These are phyloP conservation scores for Rhinopomastus cyanomelas DNA, from an alignment of 2,113 vertebrate genomes.

Conservation along the genomic window DNA sequence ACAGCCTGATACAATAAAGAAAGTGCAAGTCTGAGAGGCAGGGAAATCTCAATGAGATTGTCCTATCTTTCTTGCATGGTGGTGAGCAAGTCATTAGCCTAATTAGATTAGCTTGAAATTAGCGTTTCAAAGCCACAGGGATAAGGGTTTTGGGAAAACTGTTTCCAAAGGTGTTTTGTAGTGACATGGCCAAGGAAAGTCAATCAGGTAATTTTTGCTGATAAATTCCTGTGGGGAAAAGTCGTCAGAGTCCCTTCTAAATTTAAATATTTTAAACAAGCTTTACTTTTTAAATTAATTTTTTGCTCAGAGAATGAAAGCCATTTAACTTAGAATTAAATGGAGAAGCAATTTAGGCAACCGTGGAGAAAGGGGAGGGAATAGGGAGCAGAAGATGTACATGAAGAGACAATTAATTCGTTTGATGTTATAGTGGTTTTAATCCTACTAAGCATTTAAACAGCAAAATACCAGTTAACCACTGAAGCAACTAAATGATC, in stretches of 20 bases:
- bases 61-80: not conserved
- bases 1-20: not conserved
- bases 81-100: not conserved
- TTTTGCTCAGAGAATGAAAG: not conserved
- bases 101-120: constrained; percentile 38
- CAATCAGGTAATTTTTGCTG: not conserved
- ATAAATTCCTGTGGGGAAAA: not conserved
- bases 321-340: not conserved
- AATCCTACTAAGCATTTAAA: constrained; percentile 7
- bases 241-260: not conserved
- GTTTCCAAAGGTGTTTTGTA: not conserved
- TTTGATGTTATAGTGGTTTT: not conserved
- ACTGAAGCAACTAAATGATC: not conserved
- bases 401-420: not conserved
- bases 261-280: not conserved
- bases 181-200: not conserved
- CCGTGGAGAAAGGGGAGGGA: not conserved
- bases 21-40: not conserved
- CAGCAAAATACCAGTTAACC: not conserved
- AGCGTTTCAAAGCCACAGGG: not conserved
- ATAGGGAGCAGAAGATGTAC: not conserved
- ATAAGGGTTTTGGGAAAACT: fast-evolving
- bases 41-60: not conserved
- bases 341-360: not conserved
- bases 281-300: not conserved